These are phyloP conservation scores for Enteromius paludinosus DNA, from an alignment of 2,797 vertebrate genomes.

Conservation along the genomic window DNA sequence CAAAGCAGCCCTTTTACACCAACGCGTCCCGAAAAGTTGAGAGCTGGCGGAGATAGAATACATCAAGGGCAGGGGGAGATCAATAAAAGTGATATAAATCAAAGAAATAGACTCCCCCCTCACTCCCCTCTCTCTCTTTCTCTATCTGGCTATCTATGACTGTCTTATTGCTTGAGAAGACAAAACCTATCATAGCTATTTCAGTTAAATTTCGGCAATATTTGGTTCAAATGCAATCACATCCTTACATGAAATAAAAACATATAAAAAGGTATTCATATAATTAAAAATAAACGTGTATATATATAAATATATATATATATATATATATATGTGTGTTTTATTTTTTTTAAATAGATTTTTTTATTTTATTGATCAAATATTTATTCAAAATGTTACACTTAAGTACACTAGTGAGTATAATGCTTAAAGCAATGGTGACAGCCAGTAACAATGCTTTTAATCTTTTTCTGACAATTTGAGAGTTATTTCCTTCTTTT, in stretches of 20 bases:
- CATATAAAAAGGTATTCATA: neutral
- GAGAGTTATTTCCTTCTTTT: neutral
- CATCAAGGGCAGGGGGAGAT: conserved; percentile 20
- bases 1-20: conserved; percentile 27
- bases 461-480: neutral
- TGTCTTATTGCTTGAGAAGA: neutral
- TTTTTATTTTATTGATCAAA: neutral
- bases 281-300: neutral
- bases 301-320: neutral
- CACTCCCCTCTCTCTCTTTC: neutral
- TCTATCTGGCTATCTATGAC: neutral
- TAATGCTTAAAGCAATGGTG: neutral
- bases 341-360: too few relatives aligned
- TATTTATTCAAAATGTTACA: neutral
- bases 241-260: neutral
- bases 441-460: neutral
- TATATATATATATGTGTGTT: neutral
- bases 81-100: conserved; percentile 40
- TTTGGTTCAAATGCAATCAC: neutral
- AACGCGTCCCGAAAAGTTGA: neutral
- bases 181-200: neutral
- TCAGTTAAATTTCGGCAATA: neutral
- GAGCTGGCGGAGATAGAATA: conserved; percentile 7
- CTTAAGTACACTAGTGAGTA: neutral
- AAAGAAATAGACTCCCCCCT: conserved; percentile 15